Evolutionary conservation across 2,797 vertebrate genomes (phyloP).

Genomic region (Myotis findleyi): DNA sequence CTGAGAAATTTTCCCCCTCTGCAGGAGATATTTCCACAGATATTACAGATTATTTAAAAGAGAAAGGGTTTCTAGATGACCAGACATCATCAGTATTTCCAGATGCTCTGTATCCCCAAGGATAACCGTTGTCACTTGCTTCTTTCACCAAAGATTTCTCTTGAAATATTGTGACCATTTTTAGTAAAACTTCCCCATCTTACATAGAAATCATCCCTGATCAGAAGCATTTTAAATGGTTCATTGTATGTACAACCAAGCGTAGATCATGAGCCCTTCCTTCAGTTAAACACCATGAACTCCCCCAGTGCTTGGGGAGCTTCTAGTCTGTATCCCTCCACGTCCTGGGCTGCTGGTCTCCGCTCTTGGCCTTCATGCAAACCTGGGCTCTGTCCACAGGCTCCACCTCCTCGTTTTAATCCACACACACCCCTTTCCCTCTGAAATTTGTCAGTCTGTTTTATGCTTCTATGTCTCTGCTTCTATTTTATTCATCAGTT

Average conservation of each 20-base stretch:
- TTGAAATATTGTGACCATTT: slow-evolving; percentile 59
- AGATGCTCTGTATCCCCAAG: neutral
- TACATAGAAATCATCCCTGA: slow-evolving; percentile 41
- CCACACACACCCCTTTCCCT: neutral
- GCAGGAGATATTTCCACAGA: neutral
- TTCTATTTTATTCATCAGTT: neutral
- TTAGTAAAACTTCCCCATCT: slow-evolving; percentile 15
- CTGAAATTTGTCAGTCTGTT: neutral
- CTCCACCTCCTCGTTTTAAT: neutral
- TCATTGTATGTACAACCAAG: slow-evolving; percentile 61
- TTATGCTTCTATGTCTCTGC: neutral
- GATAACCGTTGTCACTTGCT: neutral
- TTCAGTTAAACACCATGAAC: slow-evolving; percentile 29
- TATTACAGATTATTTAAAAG: neutral
- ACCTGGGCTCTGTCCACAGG: neutral
- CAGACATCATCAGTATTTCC: neutral
- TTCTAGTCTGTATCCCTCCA: neutral
- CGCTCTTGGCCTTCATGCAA: neutral
- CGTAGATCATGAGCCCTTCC: slow-evolving; percentile 42
- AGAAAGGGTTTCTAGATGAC: neutral
- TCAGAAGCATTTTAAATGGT: slow-evolving; percentile 64
- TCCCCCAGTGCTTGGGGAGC: neutral
- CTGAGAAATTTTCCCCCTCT: neutral
- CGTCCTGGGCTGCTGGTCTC: neutral
- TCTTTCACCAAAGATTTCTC: slow-evolving; percentile 44